A percentile compares a stretch with the other conserved stretches of the same genome.
These are phyloP conservation scores for Bombyx mori DNA, from an alignment of 1,140 invertebrate genomes.

Conservation along the genomic window DNA sequence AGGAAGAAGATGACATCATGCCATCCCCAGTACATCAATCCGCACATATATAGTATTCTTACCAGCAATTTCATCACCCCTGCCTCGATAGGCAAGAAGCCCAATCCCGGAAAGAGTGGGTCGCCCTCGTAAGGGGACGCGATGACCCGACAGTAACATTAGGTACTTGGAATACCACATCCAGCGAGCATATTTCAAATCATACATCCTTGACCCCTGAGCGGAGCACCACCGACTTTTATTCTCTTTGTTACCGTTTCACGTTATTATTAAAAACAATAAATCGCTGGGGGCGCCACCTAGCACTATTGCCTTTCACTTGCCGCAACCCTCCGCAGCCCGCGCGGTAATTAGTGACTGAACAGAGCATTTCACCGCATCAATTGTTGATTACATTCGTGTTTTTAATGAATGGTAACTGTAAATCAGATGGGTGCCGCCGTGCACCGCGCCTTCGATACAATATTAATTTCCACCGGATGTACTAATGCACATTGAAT, in stretches of 20 bases:
- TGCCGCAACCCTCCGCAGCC: constrained; percentile 27
- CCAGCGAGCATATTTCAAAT: constrained; percentile 6
- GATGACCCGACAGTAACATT: too few species aligned
- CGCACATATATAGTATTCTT: too few species aligned
- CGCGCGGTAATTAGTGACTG: constrained; percentile 27
- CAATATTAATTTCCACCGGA: neutral
- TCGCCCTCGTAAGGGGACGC: too few species aligned
- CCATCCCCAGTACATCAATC: too few species aligned
- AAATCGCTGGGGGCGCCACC: constrained; percentile 64
- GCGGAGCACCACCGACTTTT: constrained; percentile 50
- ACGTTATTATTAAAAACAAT: constrained; percentile 71
- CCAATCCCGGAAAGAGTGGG: too few species aligned
- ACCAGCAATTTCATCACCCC: too few species aligned
- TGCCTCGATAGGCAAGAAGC: too few species aligned
- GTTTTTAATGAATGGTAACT: constrained; percentile 11
- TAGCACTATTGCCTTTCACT: constrained; percentile 65
- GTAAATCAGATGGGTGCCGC: too few species aligned
- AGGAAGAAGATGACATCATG: too few species aligned
- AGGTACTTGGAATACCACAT: constrained; percentile 8
- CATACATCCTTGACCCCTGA: constrained; percentile 9
- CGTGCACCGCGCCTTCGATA: neutral
- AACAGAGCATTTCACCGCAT: constrained; percentile 24
- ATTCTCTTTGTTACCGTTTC: constrained; percentile 65
- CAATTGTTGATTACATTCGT: constrained; percentile 22
- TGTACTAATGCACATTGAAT: too few species aligned